Base-by-base conservation (phyloP, 2,888 invertebrate genomes). In the Trypoxylon attenuatum region DNA sequence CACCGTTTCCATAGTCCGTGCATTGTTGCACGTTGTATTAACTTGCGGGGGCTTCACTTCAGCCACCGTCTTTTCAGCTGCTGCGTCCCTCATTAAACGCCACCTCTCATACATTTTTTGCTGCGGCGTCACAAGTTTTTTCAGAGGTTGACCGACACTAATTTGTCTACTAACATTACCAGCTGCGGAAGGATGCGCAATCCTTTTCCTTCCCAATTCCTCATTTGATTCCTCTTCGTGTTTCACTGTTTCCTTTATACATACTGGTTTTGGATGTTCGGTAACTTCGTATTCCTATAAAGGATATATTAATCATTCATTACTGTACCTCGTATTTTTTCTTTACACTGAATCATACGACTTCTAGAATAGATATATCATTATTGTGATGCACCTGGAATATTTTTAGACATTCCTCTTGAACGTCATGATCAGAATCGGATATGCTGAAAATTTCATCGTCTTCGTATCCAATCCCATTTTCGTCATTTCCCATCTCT, bases 361-460 rank as follows among this genome's bases (percentile, higher is more conserved):
- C 27, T 1, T 23, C 15, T n/a, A 23, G 2, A 5, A 13, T 13
- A 10, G 29, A 47, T 27, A 27, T 27, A 33, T 13, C 6, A 4
- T 33, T 33, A 33, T 33, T 10, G 21, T 4, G 23, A 51, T 27
- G 41, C 87, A 95, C 94, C 87, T 95, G 94, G 87, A 95, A 96
- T 78, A 96, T 96, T 88, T 91, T 92, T 81, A 94, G 91, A 86
- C 96, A 96, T 87, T 96, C 95, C 77, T 93, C 91, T 80, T 93
- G 92, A 62, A 95, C 92, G 71, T 93, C 91, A 69, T 92, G 91
- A 81, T 92, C 91, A 21, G 90, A 89, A 75, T 91, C 91, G 53
- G 89, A 89, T 33, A 88, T 76, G 60, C 80, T 82, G 50, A 89
- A 87, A 76, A 88, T 78, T 23, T 87, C 75, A 27, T 88, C 86